Percentiles rank a stretch among this genome's conserved stretches.
Evolutionary conservation across 2,888 invertebrate genomes (phyloP).

Genomic region (Drosophila birchii): DNA sequence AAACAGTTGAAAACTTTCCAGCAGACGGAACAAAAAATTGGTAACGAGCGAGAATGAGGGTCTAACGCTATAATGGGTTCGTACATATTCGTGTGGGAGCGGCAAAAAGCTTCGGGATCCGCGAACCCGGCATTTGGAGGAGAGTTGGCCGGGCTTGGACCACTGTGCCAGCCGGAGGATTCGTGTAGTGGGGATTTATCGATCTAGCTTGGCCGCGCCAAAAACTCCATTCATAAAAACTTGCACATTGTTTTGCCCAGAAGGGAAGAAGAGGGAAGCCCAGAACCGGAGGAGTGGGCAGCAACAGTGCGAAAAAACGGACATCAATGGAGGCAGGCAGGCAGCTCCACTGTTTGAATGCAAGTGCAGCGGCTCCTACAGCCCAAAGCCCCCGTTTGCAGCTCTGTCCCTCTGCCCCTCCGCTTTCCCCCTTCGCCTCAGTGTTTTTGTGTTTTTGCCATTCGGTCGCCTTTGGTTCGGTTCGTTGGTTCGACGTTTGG

Average conservation of each 20-base stretch:
- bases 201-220: conserved; percentile 82
- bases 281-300: conserved; percentile 61
- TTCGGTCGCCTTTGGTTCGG: conserved; percentile 51
- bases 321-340: conserved; percentile 50
- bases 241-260: conserved; percentile 79
- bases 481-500: conserved; percentile 57
- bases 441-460: conserved; percentile 34
- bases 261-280: conserved; percentile 26
- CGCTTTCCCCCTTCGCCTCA: conserved; percentile 17
- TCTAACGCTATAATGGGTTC: conserved; percentile 12
- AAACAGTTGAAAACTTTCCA: conserved; percentile 59
- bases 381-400: conserved; percentile 11
- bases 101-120: conserved; percentile 25
- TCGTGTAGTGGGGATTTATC: conserved; percentile 83
- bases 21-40: conserved; percentile 28
- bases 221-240: conserved; percentile 85
- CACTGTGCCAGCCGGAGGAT: conserved; percentile 66
- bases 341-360: conserved; percentile 50
- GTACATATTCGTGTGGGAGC: conserved; percentile 26
- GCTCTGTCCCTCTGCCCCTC: conserved; percentile 11
- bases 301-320: conserved; percentile 60
- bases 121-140: conserved; percentile 28
- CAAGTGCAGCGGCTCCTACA: conserved; percentile 69
- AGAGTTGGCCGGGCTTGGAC: conserved; percentile 24
- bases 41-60: conserved; percentile 23